Base-by-base conservation (phyloP, 2,888 invertebrate genomes). In the Tanytarsus gracilentus region DNA sequence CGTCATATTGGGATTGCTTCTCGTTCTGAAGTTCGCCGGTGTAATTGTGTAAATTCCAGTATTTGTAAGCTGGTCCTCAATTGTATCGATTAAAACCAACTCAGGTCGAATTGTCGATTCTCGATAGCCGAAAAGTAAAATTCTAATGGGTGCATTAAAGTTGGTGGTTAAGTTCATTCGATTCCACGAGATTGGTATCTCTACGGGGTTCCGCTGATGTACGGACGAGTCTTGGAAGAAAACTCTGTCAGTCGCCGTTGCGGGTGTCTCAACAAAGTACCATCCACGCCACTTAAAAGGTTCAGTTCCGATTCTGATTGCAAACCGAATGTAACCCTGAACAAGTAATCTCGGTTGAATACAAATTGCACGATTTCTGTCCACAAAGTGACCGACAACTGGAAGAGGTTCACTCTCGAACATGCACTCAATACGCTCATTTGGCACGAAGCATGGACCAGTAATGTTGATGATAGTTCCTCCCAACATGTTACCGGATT, bases 401-500 rank as follows among this genome's bases (percentile, higher is more conserved):
- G 85, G 81, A 25, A 26, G 16, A 5, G 44, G 44, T 64, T 86
- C 84, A 0, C 84, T 87, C 68, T 92, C 91, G 68, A 92, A 92
- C 64, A 87, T 83, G 68, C 93, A 94, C 58, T 82, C 83, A 51
- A 96, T 83, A 65, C 85, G 81, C 66, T 88, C 85, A 1, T 77
- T 77, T 0, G 80, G 80, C 64, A 84, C 79, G 70, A 97, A 91
- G 71, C 98, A 98, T 2, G 96, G 95, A 0, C 97, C 98, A 0
- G 97, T 95, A 62, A 98, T 89, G 70, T 97, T 96, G 36, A 98
- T 92, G 59, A 96, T 84, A 0, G 93, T 91, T 1, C 98, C 98
- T 3, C 98, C 98, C 64, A 97, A 78, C 97, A 98, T 97, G 71
- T 92, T 94, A 4, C 95, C 97, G 69, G 91, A 92, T 72, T 96